These are phyloP conservation scores for Antheraea mylitta DNA, from an alignment of 1,140 invertebrate species.

Conservation along the genomic window DNA sequence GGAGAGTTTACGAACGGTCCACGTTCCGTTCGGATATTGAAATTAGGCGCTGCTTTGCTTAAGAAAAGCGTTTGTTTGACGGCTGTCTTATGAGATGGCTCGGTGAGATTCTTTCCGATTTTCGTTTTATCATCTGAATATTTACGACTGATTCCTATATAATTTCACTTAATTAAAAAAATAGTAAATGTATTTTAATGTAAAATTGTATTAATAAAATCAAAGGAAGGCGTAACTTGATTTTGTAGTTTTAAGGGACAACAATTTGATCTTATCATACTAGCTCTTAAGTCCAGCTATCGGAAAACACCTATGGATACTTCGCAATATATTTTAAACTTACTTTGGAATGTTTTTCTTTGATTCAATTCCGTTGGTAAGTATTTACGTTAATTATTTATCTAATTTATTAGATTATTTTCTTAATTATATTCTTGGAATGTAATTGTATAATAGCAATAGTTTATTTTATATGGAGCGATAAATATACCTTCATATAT, in stretches of 20 bases:
- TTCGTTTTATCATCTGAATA: neutral
- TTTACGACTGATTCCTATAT: neutral
- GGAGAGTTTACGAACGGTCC: slow-evolving; percentile 66
- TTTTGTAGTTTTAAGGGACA: neutral
- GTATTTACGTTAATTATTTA: no score
- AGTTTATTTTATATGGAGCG: no score
- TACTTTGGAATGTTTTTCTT: no score
- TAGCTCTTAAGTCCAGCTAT: neutral
- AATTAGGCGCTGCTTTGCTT: slow-evolving; percentile 73
- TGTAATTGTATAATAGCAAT: no score
- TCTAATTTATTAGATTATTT: no score
- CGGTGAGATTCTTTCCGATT: slow-evolving; percentile 17
- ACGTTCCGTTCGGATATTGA: slow-evolving; percentile 72
- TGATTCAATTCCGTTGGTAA: no score
- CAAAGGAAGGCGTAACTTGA: neutral
- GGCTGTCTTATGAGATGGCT: slow-evolving; percentile 27
- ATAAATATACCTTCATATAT: no score
- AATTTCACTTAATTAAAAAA: neutral
- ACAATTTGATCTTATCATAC: no score
- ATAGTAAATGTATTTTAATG: neutral
- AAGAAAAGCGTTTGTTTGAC: slow-evolving; percentile 72
- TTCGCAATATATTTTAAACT: no score
- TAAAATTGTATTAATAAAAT: neutral
- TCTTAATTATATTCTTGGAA: no score
- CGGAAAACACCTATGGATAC: neutral